Percentiles rank a stretch among this genome's conserved stretches.
phyloP scores from a whole-genome alignment of 1,140 invertebrate genomes.

The Andrena cerasifolii region DNA sequence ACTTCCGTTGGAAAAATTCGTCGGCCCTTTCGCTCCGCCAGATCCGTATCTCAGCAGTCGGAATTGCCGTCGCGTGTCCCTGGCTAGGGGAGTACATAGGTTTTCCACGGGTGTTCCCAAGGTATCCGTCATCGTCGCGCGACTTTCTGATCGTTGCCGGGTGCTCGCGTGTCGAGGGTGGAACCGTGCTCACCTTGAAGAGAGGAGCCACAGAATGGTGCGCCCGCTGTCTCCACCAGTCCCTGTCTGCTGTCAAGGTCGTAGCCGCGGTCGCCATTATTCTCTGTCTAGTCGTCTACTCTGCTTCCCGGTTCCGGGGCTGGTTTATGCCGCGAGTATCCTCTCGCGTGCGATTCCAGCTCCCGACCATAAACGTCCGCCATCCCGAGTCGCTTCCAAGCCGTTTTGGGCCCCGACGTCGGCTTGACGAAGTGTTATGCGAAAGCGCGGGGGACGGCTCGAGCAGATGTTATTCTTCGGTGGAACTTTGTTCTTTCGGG shows the following conservation, averaged over 20 bases:
- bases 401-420: background rate
- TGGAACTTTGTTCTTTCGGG: too few relatives aligned
- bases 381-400: too few relatives aligned
- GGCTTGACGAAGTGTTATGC: background rate
- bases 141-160: conserved; percentile 14
- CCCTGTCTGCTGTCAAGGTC: conserved; percentile 56
- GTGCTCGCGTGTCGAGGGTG: conserved; percentile 34
- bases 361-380: conserved; percentile 5
- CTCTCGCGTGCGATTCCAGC: conserved; percentile 38
- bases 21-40: background rate
- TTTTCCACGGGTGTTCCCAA: conserved; percentile 28
- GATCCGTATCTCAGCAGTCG: background rate
- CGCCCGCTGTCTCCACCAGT: conserved; percentile 48
- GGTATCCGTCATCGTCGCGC: conserved; percentile 49
- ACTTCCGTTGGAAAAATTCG: background rate
- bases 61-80: conserved; percentile 17
- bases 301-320: conserved; percentile 50
- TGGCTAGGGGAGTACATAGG: background rate
- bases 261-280: conserved; percentile 56
- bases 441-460: too few relatives aligned
- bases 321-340: conserved; percentile 53
- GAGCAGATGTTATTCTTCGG: too few relatives aligned
- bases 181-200: conserved; percentile 51
- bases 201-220: conserved; percentile 9
- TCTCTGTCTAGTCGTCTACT: conserved; percentile 58